Conservation (phyloP, 2,113 vertebrate genomes). For the Astatotilapia flaviijosephi region DNA sequence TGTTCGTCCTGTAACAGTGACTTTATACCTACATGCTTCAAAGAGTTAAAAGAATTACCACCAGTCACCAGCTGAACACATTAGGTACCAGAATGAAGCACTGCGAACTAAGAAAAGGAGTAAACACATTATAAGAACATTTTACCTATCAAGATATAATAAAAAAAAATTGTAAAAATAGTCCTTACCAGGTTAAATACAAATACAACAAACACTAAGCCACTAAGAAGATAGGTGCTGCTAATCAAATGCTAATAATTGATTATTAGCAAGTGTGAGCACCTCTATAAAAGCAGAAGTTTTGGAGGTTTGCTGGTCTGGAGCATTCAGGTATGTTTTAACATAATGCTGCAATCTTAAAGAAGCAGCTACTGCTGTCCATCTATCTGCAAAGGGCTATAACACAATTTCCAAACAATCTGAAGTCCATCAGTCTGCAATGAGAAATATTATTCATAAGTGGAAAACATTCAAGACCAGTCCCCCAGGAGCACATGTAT, state of each 20-base stretch:
- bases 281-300: not conserved
- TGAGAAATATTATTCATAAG: not conserved
- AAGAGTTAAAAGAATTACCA: not conserved
- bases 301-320: not conserved
- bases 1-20: not conserved
- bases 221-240: not conserved
- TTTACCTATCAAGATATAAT: not conserved
- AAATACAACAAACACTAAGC: not conserved
- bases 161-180: not conserved
- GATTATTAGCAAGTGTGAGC: not conserved
- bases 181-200: not conserved
- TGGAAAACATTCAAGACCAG: not conserved
- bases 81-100: not conserved
- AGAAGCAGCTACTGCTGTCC: not conserved
- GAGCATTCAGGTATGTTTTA: not conserved
- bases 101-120: not conserved
- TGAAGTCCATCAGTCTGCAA: not conserved
- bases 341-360: not conserved
- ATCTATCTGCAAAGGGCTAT: not conserved
- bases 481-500: not conserved
- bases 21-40: not conserved
- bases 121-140: not conserved
- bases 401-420: not conserved
- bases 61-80: not conserved
- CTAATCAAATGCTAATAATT: not conserved